Percentiles rank a stretch among this genome's conserved stretches.
These are phyloP conservation scores for Charadrius vociferus DNA, from an alignment of 2,113 vertebrate species.

Conservation along the genomic window DNA sequence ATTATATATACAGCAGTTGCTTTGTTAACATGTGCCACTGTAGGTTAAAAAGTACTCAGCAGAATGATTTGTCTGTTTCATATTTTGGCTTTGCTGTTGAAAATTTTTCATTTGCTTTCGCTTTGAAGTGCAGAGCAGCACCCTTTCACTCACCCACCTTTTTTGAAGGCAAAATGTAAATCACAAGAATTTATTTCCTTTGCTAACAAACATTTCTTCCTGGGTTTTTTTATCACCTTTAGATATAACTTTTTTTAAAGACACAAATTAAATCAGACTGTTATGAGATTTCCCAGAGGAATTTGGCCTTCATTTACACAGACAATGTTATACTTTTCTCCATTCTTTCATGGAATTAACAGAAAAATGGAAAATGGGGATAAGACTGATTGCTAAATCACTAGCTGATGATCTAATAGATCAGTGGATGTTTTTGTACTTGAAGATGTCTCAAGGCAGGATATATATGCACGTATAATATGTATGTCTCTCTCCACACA, in stretches of 20 bases:
- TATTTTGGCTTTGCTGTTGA: conserved; percentile 74
- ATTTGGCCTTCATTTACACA: conserved; percentile 54
- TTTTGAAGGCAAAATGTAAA: conserved; percentile 76
- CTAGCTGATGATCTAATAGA: background rate
- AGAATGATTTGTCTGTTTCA: conserved; percentile 71
- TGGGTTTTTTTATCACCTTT: conserved; percentile 57
- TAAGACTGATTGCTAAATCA: background rate
- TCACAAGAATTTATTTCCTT: conserved; percentile 75
- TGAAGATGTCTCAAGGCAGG: background rate
- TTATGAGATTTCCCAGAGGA: conserved; percentile 65
- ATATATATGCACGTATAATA: background rate
- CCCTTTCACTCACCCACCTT: conserved; percentile 59
- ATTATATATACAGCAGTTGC: conserved; percentile 25
- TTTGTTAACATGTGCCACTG: conserved; percentile 8
- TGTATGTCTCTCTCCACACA: background rate
- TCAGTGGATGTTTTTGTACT: background rate
- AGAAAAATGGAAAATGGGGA: background rate
- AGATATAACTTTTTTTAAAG: conserved; percentile 51
- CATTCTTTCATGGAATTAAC: conserved; percentile 8
- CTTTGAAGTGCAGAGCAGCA: conserved; percentile 75
- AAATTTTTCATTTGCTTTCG: conserved; percentile 64
- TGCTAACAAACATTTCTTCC: conserved; percentile 72
- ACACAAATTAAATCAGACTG: conserved; percentile 67
- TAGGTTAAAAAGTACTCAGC: conserved; percentile 70
- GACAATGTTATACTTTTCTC: background rate